phyloP scores from a whole-genome alignment of 2,113 vertebrate genomes.

The Theristicus caerulescens region DNA sequence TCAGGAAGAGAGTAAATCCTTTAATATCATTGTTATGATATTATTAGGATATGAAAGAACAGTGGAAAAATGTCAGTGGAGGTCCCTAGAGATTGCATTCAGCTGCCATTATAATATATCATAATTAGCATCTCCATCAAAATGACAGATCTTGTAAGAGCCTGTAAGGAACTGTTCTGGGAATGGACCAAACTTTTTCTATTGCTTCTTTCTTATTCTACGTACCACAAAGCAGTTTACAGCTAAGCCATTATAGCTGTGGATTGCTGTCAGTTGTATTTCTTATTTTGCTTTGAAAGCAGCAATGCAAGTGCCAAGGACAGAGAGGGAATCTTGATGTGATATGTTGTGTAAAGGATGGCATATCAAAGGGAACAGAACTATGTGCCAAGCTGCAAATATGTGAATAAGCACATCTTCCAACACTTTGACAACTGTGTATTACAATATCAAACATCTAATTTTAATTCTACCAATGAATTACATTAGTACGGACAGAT shows the following conservation, averaged over 20 bases:
- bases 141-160: background rate
- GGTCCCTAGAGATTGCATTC: background rate
- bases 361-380: background rate
- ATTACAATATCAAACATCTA: background rate
- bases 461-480: background rate
- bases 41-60: background rate
- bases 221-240: background rate
- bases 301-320: background rate
- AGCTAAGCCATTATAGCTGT: background rate
- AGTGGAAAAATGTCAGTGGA: background rate
- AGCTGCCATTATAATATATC: background rate
- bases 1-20: background rate
- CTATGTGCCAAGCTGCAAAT: background rate
- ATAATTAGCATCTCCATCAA: background rate
- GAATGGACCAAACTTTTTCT: background rate
- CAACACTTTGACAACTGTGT: background rate
- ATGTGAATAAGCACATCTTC: background rate
- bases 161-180: background rate
- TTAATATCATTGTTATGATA: background rate
- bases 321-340: background rate
- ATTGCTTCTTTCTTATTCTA: background rate
- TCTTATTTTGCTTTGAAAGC: conserved; percentile 25
- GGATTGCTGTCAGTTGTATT: background rate
- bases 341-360: background rate
- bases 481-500: background rate